Evolutionary conservation across 92 coral and sea anemone genomes (phyloP).

Genomic region (Pocillopora grandis): DNA sequence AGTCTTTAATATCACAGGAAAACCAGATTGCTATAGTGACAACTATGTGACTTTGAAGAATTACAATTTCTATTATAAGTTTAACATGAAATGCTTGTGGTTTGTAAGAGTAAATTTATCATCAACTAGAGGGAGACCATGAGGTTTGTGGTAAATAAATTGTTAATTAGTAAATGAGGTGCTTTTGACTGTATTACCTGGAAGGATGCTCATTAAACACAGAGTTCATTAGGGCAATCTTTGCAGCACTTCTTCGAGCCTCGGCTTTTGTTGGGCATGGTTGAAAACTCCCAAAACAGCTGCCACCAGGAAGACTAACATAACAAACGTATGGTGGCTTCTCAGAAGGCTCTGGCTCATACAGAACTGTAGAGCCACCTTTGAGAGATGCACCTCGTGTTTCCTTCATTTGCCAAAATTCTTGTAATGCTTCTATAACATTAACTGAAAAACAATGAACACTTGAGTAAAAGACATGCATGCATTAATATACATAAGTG

Average conservation of each 20-base stretch:
- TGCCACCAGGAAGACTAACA: constrained; percentile 91
- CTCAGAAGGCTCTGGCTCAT: constrained; percentile 78
- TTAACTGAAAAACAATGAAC: constrained; percentile 42
- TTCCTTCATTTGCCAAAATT: constrained; percentile 93
- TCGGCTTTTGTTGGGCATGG: constrained; percentile 91
- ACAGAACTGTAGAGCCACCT: constrained; percentile 51
- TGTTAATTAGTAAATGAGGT: not conserved
- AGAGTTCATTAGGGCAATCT: constrained; percentile 94
- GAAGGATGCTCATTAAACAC: constrained; percentile 95
- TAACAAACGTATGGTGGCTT: constrained; percentile 89
- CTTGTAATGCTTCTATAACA: constrained; percentile 85
- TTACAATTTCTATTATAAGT: too few relatives aligned
- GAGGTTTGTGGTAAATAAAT: not conserved
- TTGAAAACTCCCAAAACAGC: constrained; percentile 93
- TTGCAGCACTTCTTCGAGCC: constrained; percentile 87
- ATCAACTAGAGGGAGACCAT: too few relatives aligned
- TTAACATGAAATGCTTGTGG: too few relatives aligned
- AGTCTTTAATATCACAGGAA: too few relatives aligned
- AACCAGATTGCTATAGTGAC: too few relatives aligned
- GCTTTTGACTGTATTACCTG: constrained; percentile 44
- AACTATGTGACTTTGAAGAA: too few relatives aligned
- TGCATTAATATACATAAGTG: too few relatives aligned
- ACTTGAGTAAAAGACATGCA: too few relatives aligned
- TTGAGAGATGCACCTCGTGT: constrained; percentile 42
- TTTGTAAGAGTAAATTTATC: too few relatives aligned